Percentiles rank a stretch among this genome's conserved stretches.
These are phyloP conservation scores for Metopia argyrocephala DNA, from an alignment of 2,888 invertebrate species.

Conservation along the genomic window DNA sequence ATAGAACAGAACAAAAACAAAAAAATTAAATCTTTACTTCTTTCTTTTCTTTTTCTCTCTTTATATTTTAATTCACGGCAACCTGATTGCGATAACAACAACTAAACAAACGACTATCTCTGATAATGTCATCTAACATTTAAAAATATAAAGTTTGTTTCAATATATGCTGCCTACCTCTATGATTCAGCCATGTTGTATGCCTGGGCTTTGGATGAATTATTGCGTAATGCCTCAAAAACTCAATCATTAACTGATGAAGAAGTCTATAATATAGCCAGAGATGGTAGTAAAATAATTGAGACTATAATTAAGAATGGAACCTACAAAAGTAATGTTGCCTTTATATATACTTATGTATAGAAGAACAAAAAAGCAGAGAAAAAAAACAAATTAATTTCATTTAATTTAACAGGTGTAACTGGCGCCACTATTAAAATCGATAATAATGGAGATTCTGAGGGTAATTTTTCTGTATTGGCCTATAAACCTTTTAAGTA, in stretches of 20 bases:
- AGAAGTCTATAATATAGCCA: conserved; percentile 84
- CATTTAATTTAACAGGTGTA: conserved; percentile 83
- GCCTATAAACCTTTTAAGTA: conserved; percentile 84
- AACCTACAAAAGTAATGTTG: conserved; percentile 93
- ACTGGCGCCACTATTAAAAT: conserved; percentile 95
- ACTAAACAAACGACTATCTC: conserved; percentile 29
- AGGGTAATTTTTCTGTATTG: conserved; percentile 97
- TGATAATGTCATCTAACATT: conserved; percentile 72
- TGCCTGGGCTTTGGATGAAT: conserved; percentile 89
- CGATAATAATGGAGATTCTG: conserved; percentile 95
- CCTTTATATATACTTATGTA: no score
- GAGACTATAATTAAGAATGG: conserved; percentile 90
- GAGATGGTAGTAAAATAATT: conserved; percentile 92
- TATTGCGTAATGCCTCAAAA: conserved; percentile 81
- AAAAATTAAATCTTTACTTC: conserved; percentile 19
- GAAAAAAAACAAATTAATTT: conserved; percentile 73
- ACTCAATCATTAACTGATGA: conserved; percentile 81
- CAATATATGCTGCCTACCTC: conserved; percentile 94
- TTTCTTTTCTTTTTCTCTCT: background rate
- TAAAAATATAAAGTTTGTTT: conserved; percentile 84
- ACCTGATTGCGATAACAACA: conserved; percentile 24
- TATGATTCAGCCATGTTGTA: conserved; percentile 97
- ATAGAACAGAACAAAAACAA: no score
- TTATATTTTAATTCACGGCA: conserved; percentile 25
- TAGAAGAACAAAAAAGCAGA: no score